Base-by-base conservation (phyloP, 2,888 invertebrate species). In the Oeneis ivallda region DNA sequence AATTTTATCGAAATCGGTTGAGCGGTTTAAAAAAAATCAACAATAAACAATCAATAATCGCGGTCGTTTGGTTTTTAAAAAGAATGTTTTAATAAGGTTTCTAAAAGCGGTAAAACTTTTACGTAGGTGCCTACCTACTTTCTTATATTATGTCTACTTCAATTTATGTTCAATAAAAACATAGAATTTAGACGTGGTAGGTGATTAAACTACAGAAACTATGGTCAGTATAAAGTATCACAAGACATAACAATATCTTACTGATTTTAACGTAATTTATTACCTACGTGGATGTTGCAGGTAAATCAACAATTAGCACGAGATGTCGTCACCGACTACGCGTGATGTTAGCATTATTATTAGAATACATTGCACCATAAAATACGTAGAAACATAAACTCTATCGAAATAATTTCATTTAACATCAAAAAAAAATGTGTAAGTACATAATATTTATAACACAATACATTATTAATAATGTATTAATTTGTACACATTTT, bases 291-390 rank as follows among this genome's bases (percentile, higher is more conserved):
- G 63, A 68, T 67, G 65, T 75, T 76, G 77, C 76, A 79, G 75
- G 78, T 78, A 81, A 75, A 77, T 77, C 77, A 79, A 81, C 82
- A 79, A 54, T 54, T 54, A 79, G 67, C 64, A 68, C 61, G 58
- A 50, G 74, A 73, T 83, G 77, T 79, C 84, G 78, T 81, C 80
- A 82, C 69, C 69, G 58, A 62, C 62, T 13, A 17, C 71, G 65
- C 69, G 70, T 81, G 79, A 82, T 74, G 78, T 64, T 74, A 75
- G 68, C 66, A 75, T 73, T 81, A 80, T 79, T 79, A 78, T 76
- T 54, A 54, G 54, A 54, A 39, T 54, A 39, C 9, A 5, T 17
- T 17, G 26, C 26, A 54, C 53, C 34, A 53, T n/a, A 37, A 34
- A 53, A 37, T 34, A 53, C 9, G 34, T 9, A 34, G n/a, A 53